Base-by-base conservation (phyloP, 2,888 invertebrate species). In the Drosophila tanythrix region DNA sequence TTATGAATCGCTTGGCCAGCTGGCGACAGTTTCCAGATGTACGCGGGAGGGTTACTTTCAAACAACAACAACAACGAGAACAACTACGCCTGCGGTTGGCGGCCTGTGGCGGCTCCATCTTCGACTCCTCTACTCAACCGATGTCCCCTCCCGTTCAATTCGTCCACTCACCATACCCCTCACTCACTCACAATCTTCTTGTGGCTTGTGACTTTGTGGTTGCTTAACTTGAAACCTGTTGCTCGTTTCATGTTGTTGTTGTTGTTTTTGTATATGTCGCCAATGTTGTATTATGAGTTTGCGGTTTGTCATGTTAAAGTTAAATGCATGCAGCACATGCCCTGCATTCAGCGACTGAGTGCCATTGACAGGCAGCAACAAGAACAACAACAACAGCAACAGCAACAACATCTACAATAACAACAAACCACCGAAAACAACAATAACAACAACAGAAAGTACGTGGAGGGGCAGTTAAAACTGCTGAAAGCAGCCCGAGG, bases 291-390 rank as follows among this genome's bases (percentile, higher is more conserved):
- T 86, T 86, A 86, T 90, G 85, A 88, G 88, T 88, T 86, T 86
- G 85, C 88, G 85, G 90, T 90, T 86, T 86, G 85, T 86, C 90
- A 86, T 90, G 85, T 86, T 86, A 88, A 89, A 86, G 90, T 88
- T 85, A 85, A 85, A 90, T 81, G 85, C 85, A 86, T 90, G 85
- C 89, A 88, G 85, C 85, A 90, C 85, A 86, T 86, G 85, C 90
- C 85, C 85, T 88, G 90, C 90, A 88, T 89, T 86, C 90, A 74
- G 78, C 83, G 55, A 61, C 89, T 86, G 89, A 84, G 79, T 87
- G 89, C 89, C 89, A 83, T 89, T 89, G 90, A 81, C 82, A 87
- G 71, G 52, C 76, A 81, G 35, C 74, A 62, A 51, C 71, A 78
- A 55, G 60, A 78, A 27, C 67, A 70, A 59, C 71, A 76, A 53